These are phyloP conservation scores for Leptobrachium leishanense DNA, from an alignment of 2,113 vertebrate genomes.

Conservation along the genomic window DNA sequence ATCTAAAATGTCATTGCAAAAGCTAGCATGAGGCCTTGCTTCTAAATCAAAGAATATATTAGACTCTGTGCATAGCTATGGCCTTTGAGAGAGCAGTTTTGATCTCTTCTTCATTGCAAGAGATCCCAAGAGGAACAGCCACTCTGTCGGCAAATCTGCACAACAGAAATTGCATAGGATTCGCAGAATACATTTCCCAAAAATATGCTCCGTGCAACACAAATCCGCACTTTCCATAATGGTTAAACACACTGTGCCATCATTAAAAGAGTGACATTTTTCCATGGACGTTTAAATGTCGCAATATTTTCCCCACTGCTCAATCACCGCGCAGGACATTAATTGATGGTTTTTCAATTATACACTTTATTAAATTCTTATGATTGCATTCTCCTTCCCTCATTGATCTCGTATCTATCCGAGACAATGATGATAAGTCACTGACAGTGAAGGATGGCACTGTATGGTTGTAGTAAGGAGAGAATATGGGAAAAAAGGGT, in stretches of 20 bases:
- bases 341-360: not conserved
- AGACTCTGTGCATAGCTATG: not conserved
- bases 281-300: not conserved
- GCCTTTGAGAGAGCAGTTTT: not conserved
- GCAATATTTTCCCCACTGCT: not conserved
- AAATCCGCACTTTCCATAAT: not conserved
- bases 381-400: not conserved
- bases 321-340: not conserved
- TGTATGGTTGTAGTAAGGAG: too few species aligned
- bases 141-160: not conserved
- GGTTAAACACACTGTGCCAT: not conserved
- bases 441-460: too few species aligned
- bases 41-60: constrained; percentile 8
- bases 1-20: constrained; percentile 25
- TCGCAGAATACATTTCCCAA: too few species aligned
- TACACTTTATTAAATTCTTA: not conserved
- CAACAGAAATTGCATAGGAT: not conserved
- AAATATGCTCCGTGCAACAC: not conserved
- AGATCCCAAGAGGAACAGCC: not conserved
- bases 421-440: too few species aligned
- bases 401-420: not conserved
- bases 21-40: not conserved
- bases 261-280: not conserved
- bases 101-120: not conserved
- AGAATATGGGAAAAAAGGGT: too few species aligned